These are phyloP conservation scores for Chrysolina haemoptera DNA, from an alignment of 2,888 invertebrate species.

Conservation along the genomic window DNA sequence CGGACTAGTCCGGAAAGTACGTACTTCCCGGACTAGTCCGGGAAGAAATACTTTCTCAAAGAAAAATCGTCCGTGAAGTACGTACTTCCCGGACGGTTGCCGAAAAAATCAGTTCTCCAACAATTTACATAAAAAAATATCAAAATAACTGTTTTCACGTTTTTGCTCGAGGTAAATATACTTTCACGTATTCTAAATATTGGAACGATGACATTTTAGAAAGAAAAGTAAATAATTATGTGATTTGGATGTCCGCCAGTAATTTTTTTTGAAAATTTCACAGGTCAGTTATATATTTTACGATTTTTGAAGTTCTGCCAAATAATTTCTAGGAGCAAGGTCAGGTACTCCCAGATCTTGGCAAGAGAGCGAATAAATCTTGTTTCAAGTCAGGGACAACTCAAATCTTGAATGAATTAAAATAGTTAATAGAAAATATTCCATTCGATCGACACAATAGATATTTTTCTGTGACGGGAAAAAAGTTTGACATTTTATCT, in stretches of 20 bases:
- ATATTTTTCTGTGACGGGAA: too few relatives aligned
- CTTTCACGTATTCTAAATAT: neutral
- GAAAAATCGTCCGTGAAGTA: too few relatives aligned
- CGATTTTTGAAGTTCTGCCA: constrained; percentile 14
- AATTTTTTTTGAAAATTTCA: constrained; percentile 16
- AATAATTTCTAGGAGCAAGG: constrained; percentile 7
- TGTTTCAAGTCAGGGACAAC: neutral
- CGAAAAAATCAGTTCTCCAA: neutral
- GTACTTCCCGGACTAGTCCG: too few relatives aligned
- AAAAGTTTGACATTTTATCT: too few relatives aligned
- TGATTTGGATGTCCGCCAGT: constrained; percentile 28
- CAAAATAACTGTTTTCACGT: neutral
- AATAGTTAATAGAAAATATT: neutral
- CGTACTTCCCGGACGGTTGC: too few relatives aligned
- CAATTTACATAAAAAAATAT: neutral
- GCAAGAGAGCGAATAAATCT: neutral
- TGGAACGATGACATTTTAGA: constrained; percentile 12
- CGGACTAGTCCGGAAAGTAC: too few relatives aligned
- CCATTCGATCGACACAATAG: too few relatives aligned
- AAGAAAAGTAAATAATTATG: constrained; percentile 7
- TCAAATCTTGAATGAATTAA: neutral
- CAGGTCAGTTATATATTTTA: constrained; percentile 17
- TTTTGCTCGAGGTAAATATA: neutral
- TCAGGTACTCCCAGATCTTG: neutral
- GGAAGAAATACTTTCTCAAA: too few relatives aligned